These are phyloP conservation scores for Drosophila borborema DNA, from an alignment of 2,888 invertebrate genomes.

Conservation along the genomic window DNA sequence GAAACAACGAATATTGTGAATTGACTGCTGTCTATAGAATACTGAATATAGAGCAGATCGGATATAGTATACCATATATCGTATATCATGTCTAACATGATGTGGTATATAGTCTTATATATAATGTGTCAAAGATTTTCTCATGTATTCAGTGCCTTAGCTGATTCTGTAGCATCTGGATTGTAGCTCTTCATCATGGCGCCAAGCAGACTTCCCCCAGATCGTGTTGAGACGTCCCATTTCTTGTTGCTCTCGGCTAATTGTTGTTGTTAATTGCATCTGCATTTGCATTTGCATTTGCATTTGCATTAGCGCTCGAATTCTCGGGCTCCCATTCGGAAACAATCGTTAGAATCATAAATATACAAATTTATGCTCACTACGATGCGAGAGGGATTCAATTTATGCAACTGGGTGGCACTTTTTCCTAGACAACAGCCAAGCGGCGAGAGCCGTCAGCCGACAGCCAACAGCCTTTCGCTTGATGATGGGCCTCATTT, in stretches of 20 bases:
- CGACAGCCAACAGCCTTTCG: slow-evolving; percentile 46
- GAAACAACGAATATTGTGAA: neutral
- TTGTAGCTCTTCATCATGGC: neutral
- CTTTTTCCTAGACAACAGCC: slow-evolving; percentile 38
- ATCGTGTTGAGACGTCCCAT: slow-evolving; percentile 51
- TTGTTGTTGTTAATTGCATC: slow-evolving; percentile 56
- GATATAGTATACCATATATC: neutral
- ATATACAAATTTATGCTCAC: slow-evolving; percentile 73
- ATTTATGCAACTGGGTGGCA: slow-evolving; percentile 77
- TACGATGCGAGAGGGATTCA: slow-evolving; percentile 19
- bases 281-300: slow-evolving; percentile 29
- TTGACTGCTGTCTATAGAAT: neutral
- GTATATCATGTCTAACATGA: neutral
- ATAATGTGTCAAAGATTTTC: too few species aligned
- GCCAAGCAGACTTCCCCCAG: neutral
- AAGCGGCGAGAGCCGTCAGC: neutral
- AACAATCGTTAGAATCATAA: slow-evolving; percentile 56
- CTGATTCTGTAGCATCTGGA: neutral
- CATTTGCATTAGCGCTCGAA: slow-evolving; percentile 49
- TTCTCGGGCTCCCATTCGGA: slow-evolving; percentile 24
- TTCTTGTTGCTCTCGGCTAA: slow-evolving; percentile 67
- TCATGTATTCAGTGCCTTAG: neutral
- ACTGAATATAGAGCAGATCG: neutral
- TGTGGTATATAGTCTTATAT: too few species aligned
- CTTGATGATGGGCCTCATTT: slow-evolving; percentile 43